Conservation (phyloP, 2,888 invertebrate genomes). For the Dichetophora obliterata region DNA sequence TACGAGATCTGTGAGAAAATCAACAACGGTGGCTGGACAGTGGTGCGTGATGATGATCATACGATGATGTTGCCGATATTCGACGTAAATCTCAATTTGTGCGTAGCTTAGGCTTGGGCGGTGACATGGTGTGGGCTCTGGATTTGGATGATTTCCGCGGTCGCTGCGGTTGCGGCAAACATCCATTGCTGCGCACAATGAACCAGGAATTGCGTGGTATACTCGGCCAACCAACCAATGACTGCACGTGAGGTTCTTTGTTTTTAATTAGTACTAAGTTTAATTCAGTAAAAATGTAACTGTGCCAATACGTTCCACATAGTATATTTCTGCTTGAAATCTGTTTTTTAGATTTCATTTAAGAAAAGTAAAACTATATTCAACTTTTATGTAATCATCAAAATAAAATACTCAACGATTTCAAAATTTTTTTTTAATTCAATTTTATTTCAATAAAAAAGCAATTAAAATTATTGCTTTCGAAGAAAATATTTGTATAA, state of each 20-base stretch:
- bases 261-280: constrained; percentile 28
- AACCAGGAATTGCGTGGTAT: constrained; percentile 73
- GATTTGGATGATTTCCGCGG: constrained; percentile 84
- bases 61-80: constrained; percentile 78
- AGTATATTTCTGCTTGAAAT: constrained; percentile 49
- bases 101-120: constrained; percentile 75
- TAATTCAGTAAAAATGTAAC: neutral
- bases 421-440: too few species aligned
- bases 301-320: constrained; percentile 47
- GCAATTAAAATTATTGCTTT: too few species aligned
- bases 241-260: constrained; percentile 70
- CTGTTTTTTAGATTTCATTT: constrained; percentile 59
- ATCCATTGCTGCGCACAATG: constrained; percentile 78
- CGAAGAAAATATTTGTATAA: too few species aligned
- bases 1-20: constrained; percentile 81
- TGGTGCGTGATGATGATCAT: constrained; percentile 77
- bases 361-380: neutral
- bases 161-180: constrained; percentile 77
- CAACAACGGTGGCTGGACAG: constrained; percentile 74
- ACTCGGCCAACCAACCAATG: constrained; percentile 66
- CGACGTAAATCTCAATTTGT: constrained; percentile 75
- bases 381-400: neutral
- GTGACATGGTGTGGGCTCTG: constrained; percentile 84
- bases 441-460: too few species aligned
- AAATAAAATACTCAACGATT: neutral